A percentile compares a stretch with the other conserved stretches of the same genome.
These are phyloP conservation scores for Rhagium mordax DNA, from an alignment of 2,888 invertebrate genomes.

Conservation along the genomic window DNA sequence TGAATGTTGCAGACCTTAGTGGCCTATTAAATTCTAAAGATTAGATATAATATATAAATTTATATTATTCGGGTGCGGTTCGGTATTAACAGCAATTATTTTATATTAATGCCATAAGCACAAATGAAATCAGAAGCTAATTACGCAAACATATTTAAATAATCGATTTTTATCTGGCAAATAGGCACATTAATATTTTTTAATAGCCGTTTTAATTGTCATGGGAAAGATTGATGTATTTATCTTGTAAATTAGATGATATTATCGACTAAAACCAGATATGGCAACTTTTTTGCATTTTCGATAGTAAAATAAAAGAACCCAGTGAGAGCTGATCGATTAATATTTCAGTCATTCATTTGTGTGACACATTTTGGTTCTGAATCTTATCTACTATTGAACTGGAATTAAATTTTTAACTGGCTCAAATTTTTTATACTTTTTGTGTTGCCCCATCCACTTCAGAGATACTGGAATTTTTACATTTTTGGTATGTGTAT, in stretches of 20 bases:
- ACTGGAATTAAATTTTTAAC: too few species aligned
- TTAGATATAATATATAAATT: conserved; percentile 45
- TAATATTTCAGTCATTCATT: too few species aligned
- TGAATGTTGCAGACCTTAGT: conserved; percentile 38
- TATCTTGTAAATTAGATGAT: conserved; percentile 24
- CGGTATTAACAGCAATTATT: conserved; percentile 48
- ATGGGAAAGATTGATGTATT: conserved; percentile 26
- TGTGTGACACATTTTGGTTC: too few species aligned
- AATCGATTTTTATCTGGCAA: conserved; percentile 39
- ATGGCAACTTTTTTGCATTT: neutral
- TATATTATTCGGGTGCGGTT: conserved; percentile 51
- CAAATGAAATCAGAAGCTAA: conserved; percentile 49
- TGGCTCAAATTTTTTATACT: too few species aligned
- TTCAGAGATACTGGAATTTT: too few species aligned
- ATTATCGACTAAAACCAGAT: neutral
- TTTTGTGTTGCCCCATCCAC: too few species aligned
- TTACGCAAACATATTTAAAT: conserved; percentile 40
- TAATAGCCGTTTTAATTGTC: conserved; percentile 28
- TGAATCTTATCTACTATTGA: too few species aligned
- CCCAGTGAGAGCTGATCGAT: too few species aligned
- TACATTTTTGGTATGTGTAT: too few species aligned
- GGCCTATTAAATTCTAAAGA: conserved; percentile 38
- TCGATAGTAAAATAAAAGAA: neutral
- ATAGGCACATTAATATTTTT: conserved; percentile 31
- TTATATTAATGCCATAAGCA: conserved; percentile 46